phyloP scores from a whole-genome alignment of 2,888 invertebrate species.

The Punctoribates punctum region DNA sequence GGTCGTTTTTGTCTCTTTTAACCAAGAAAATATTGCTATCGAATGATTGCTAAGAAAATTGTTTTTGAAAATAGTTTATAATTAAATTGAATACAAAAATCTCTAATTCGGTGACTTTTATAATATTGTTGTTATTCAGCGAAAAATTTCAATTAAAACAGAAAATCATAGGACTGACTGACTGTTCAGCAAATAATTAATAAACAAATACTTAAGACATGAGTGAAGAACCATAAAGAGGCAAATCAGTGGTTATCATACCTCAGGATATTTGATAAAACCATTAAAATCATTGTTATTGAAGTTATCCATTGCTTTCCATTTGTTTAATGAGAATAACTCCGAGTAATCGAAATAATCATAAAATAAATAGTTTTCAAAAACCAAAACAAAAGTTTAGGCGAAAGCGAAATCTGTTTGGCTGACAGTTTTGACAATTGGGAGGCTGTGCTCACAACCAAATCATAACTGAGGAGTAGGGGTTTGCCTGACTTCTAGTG shows the following conservation, averaged over 20 bases:
- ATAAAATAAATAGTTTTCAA: neutral
- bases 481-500: neutral
- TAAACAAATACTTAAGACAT: too few relatives aligned
- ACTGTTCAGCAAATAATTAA: too few relatives aligned
- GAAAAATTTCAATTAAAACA: too few relatives aligned
- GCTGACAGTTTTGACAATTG: neutral
- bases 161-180: too few relatives aligned
- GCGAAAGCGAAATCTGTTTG: slow-evolving; percentile 14
- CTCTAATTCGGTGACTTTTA: too few relatives aligned
- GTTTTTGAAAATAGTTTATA: too few relatives aligned
- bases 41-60: too few relatives aligned
- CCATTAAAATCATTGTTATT: slow-evolving; percentile 30
- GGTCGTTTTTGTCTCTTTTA: too few relatives aligned
- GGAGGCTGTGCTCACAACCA: slow-evolving; percentile 7
- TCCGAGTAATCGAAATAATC: too few relatives aligned
- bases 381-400: neutral
- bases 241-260: neutral
- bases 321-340: neutral
- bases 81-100: too few relatives aligned
- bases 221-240: neutral
- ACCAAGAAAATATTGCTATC: too few relatives aligned
- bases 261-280: slow-evolving; percentile 42
- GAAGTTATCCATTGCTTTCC: slow-evolving; percentile 10
- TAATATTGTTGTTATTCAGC: too few relatives aligned
- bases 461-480: slow-evolving; percentile 10